Evolutionary conservation across 2,113 vertebrate species (phyloP).

Genomic region (Malurus melanocephalus): DNA sequence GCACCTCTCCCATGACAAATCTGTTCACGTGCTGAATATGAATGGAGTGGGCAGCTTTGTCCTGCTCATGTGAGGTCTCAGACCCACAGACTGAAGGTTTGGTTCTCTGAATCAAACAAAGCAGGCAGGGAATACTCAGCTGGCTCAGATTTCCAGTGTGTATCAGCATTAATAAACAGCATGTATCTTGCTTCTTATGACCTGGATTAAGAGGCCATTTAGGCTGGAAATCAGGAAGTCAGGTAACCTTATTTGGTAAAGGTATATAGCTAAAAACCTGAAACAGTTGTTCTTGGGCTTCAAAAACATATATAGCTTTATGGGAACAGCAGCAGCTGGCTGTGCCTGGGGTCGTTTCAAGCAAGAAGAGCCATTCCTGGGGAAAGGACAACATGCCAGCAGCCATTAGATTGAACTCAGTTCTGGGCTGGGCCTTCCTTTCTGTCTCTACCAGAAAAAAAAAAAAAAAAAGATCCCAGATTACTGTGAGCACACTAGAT

Average conservation of each 20-base stretch:
- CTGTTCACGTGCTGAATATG: accelerated
- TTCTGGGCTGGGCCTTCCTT: neutral
- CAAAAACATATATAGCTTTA: neutral
- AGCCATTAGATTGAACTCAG: neutral
- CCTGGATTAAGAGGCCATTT: neutral
- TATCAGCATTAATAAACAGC: neutral
- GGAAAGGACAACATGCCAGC: neutral
- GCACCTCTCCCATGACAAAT: neutral
- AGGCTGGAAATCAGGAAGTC: neutral
- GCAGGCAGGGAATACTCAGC: accelerated
- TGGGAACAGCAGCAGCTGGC: neutral
- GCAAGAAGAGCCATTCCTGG: neutral
- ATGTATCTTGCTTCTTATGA: neutral
- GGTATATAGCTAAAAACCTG: neutral
- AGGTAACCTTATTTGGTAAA: neutral
- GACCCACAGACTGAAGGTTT: neutral
- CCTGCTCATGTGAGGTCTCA: accelerated
- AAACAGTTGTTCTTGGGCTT: neutral
- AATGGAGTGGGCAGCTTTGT: neutral
- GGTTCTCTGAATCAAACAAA: neutral
- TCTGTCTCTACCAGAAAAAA: neutral
- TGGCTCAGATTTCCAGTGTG: accelerated
- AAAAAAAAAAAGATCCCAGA: neutral
- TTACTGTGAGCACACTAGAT: neutral
- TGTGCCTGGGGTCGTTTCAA: neutral